Percentiles rank a stretch among this genome's conserved stretches.
Conservation (phyloP, 2,888 invertebrate species). For the Atrina japonica region DNA sequence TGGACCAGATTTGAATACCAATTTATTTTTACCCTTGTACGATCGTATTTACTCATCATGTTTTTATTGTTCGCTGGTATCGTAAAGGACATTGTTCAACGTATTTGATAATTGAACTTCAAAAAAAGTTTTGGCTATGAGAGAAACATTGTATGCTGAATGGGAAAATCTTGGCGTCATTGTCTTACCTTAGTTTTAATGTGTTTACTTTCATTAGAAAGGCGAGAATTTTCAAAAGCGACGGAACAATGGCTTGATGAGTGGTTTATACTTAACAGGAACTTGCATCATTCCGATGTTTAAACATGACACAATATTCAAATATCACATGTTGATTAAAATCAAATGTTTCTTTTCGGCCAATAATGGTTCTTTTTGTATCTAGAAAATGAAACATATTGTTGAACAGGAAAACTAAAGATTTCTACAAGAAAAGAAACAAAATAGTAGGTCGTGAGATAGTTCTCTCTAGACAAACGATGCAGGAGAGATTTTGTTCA, state of each 20-base stretch:
- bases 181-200: conserved; percentile 25
- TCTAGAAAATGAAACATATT: conserved; percentile 27
- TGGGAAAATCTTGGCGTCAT: conserved; percentile 11
- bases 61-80: conserved; percentile 30
- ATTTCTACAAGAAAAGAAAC: conserved; percentile 15
- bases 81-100: too few relatives aligned
- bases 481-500: neutral
- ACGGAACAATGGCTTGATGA: conserved; percentile 16
- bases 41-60: conserved; percentile 29
- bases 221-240: conserved; percentile 19
- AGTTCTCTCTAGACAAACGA: conserved; percentile 4
- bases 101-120: conserved; percentile 33
- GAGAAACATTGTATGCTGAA: conserved; percentile 31
- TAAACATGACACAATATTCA: conserved; percentile 25
- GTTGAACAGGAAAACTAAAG: conserved; percentile 25
- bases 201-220: conserved; percentile 36
- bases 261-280: conserved; percentile 19
- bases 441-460: conserved; percentile 20
- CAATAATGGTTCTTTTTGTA: conserved; percentile 27
- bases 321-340: conserved; percentile 41
- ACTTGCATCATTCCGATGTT: conserved; percentile 38
- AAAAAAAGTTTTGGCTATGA: conserved; percentile 24
- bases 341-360: conserved; percentile 34
- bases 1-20: conserved; percentile 33
- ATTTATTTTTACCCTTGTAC: conserved; percentile 35